Evolutionary conservation across 2,113 vertebrate genomes (phyloP), one percentile per base, ranked within the genome.

Genomic region (Sceloporus tristichus): DNA sequence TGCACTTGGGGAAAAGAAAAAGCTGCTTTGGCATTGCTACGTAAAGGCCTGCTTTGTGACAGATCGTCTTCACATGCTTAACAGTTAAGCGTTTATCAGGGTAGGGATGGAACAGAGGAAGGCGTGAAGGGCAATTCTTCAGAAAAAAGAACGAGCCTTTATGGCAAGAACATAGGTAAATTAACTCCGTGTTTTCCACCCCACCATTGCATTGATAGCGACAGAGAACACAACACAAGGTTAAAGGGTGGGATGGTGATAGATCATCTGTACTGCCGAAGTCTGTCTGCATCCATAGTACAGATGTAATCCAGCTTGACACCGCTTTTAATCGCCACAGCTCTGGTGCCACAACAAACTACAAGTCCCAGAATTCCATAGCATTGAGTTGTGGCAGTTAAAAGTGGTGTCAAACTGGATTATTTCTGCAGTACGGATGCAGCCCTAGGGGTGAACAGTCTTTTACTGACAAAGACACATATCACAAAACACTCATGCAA

Each of bases 201-300:
- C 8, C 68, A 27, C 68, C 21, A 23, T 16, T 68, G 66, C 48
- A 89, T 42, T 84, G 80, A 83, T 82, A 87, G 82, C 27, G 92
- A 88, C 2, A 34, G 54, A 89, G 83, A 25, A 77, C 79, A 62
- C 23, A 62, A 8, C 11, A 65, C 38, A 34, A 38, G 56, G n/a
- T 75, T 82, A 11, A 53, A 38, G 27, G 13, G 4, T 62, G 59
- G 13, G 59, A 25, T 71, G 54, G 21, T 14, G 14, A 38, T 34
- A 34, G 34, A 34, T 34, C 34, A 34, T 34, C 34, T 34, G 34
- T 34, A 34, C 34, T 34, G 48, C 48, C 48, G 5, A 48, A 48
- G 48, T 34, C 34, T 34, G 34, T 1, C 4, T 48, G 48, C 48
- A 48, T 48, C 48, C 7, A 7, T 7, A 48, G 5, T 5, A 7